These are phyloP conservation scores for Alethe diademata DNA, from an alignment of 2,113 vertebrate genomes.

Conservation along the genomic window DNA sequence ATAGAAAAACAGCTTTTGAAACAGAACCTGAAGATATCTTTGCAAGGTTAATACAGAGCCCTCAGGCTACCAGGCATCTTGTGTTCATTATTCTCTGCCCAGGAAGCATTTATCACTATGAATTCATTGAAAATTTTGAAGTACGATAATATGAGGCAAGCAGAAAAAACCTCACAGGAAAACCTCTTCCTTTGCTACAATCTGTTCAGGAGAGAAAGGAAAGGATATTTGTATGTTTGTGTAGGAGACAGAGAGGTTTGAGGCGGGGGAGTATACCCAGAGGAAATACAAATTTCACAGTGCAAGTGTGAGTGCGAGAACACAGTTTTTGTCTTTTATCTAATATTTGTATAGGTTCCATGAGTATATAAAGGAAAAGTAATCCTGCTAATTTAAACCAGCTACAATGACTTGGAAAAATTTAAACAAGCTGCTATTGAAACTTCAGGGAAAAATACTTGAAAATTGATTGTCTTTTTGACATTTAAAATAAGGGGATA, in stretches of 20 bases:
- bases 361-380: neutral
- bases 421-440: neutral
- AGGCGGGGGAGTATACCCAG: neutral
- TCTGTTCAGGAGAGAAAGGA: conserved; percentile 26
- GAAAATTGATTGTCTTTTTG: neutral
- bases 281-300: conserved; percentile 42
- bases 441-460: neutral
- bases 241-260: neutral
- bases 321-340: neutral
- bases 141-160: neutral
- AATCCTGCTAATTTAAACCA: neutral
- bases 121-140: conserved; percentile 35
- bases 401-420: conserved; percentile 10
- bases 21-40: neutral
- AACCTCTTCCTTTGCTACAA: conserved; percentile 15
- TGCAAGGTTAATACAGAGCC: neutral
- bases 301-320: neutral
- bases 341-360: neutral
- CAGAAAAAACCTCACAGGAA: neutral
- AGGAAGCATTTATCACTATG: conserved; percentile 14
- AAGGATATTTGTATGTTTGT: neutral
- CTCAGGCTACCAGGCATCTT: neutral
- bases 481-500: neutral
- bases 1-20: neutral
- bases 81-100: conserved; percentile 12